Evolutionary conservation across 2,888 invertebrate species (phyloP), one percentile per base, ranked within the genome.

Genomic region (Morinoia aosen): DNA sequence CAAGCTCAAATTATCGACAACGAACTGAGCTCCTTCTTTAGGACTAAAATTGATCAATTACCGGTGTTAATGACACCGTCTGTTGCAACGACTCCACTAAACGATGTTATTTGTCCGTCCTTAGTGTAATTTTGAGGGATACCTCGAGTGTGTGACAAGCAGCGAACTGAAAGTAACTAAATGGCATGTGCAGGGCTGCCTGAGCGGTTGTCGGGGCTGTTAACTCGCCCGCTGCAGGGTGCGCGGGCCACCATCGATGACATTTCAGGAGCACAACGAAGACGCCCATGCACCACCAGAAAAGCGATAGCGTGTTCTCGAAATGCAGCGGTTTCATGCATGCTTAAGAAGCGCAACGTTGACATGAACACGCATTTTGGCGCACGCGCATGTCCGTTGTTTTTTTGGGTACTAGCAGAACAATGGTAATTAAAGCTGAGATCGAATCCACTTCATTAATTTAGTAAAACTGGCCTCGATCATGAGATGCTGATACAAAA

Each of bases 11-110:
- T 93, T 93, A 93, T 93, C 93, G 93, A 33, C 57, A 93, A 57
- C 57, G 57, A 93, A 93, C 93, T 14, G 93, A 48, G 56, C 57
- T 57, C 57, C 57, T 57, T 93, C 93, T 56, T 48, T 57, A 57
- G 57, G 93, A 57, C 93, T 93, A 93, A 93, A 93, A 93, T 93
- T 93, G 93, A 93, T 93, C 93, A 93, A 93, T 93, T 93, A 93
- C 93, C 93, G 93, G 93, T 93, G 93, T 93, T 93, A 93, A 93
- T 93, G 93, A 93, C 93, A 93, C 93, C 58, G 93, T 93, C 57
- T 93, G 93, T 93, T 57, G 93, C 93, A 93, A 93, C 93, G 93
- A 93, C 93, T 93, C 57, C 93, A 57, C 93, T 93, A 93, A 93
- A 93, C 93, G 93, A 93, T 93, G 93, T 93, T 93, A 93, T 93